Conservation (phyloP, 2,113 vertebrate genomes). For the Phrynocephalus versicolor region DNA sequence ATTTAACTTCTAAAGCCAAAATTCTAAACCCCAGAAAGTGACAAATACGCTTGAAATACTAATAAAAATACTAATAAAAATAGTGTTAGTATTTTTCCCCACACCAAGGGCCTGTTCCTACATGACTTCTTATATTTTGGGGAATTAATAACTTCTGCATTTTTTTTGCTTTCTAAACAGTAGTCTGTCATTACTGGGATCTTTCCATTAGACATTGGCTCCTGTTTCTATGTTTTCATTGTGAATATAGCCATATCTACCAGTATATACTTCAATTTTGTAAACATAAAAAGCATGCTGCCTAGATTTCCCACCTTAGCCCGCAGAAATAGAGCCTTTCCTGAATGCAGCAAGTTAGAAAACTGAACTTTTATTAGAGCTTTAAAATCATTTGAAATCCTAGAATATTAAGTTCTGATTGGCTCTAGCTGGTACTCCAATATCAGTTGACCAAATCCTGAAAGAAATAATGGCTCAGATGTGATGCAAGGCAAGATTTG, state of each 20-base stretch:
- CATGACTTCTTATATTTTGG: not conserved
- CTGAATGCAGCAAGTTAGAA: not conserved
- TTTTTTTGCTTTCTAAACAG: not conserved
- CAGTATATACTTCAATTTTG: not conserved
- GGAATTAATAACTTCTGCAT: not conserved
- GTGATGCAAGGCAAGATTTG: not conserved
- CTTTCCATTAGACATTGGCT: accelerated
- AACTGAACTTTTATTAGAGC: not conserved
- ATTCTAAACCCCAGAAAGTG: not conserved
- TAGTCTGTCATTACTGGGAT: not conserved
- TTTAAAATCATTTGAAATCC: not conserved
- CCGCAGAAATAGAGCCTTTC: not conserved
- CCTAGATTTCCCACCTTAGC: not conserved
- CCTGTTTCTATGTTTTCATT: conserved; percentile 4
- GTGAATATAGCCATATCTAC: not conserved
- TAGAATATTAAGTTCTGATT: not conserved
- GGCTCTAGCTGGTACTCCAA: not conserved
- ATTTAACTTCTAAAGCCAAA: not conserved
- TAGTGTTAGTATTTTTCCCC: too few species aligned
- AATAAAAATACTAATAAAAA: not conserved
- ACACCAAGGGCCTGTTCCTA: not conserved
- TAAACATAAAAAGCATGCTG: not conserved
- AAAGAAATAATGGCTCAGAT: not conserved
- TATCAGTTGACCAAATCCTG: not conserved
- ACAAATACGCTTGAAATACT: not conserved